Percentiles rank a stretch among this genome's conserved stretches.
Evolutionary conservation across 1,140 invertebrate genomes (phyloP).

Genomic region (Psix sp.): DNA sequence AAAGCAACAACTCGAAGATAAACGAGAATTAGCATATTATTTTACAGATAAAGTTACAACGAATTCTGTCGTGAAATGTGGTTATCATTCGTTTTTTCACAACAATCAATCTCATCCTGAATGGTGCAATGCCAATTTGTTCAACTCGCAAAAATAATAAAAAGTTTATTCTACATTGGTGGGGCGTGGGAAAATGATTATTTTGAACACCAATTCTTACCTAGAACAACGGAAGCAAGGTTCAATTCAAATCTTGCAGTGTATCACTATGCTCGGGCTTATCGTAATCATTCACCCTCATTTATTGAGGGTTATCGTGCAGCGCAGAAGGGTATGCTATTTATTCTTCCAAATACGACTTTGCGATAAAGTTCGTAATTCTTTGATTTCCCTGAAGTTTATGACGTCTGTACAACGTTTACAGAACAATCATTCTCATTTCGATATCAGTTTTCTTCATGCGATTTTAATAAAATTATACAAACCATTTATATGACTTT

Average conservation of each 20-base stretch:
- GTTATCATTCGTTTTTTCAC: neutral
- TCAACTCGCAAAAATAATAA: neutral
- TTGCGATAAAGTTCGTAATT: slow-evolving; percentile 63
- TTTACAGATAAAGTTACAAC: too few species aligned
- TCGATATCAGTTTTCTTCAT: too few species aligned
- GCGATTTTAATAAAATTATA: too few species aligned
- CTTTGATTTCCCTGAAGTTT: slow-evolving; percentile 64
- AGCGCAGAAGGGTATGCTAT: slow-evolving; percentile 65
- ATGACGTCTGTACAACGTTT: slow-evolving; percentile 2
- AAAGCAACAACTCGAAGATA: too few species aligned
- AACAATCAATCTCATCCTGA: slow-evolving; percentile 5
- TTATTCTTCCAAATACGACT: slow-evolving; percentile 66
- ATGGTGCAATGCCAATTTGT: slow-evolving; percentile 16
- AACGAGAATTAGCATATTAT: too few species aligned
- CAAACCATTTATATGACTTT: too few species aligned
- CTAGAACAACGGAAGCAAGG: slow-evolving; percentile 57
- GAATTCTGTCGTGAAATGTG: too few species aligned
- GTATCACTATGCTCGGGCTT: slow-evolving; percentile 61
- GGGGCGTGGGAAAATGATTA: slow-evolving; percentile 29
- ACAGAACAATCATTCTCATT: neutral
- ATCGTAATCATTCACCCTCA: slow-evolving; percentile 69
- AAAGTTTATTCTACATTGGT: neutral
- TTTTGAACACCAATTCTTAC: slow-evolving; percentile 35
- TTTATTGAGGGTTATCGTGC: slow-evolving; percentile 68
- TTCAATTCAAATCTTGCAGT: slow-evolving; percentile 61